Evolutionary conservation across 2,797 vertebrate species (phyloP), one percentile per base, ranked within the genome.

Genomic region (Uromys caudimaculatus): DNA sequence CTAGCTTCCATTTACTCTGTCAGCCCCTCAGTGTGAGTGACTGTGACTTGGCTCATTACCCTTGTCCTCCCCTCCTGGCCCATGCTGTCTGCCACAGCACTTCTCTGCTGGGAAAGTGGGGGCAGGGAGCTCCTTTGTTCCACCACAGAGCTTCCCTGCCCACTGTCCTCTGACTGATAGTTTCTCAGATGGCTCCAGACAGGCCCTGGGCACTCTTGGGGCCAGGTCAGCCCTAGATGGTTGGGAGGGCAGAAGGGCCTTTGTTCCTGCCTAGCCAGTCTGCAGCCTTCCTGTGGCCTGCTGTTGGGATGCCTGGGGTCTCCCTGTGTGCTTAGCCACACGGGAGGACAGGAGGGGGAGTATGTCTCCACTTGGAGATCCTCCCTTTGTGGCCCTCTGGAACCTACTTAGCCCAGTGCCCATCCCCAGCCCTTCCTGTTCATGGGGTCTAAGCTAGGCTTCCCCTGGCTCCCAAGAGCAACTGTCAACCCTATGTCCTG

Each of bases 401-500:
- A n/a, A 8, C 71, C 85, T 0, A 0, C 24, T 9, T 94, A 47
- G 84, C 54, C 0, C 50, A 0, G 0, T 38, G 84, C 58, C 89
- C 5, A 0, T 54, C 62, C 77, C 62, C 38, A 6, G 50, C 60
- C 89, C 54, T 23, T 78, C 77, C 69, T 29, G 52, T 58, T 95
- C 62, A 1, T 1, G 60, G 79, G 64, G 52, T 24, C 50, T 89
- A 50, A 44, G 12, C 76, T 17, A 17, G 67, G 79, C 91, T 81
- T 78, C 64, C 24, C 0, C 8, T 32, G 17, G 24, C 47, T 54
- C 38, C 62, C 6, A 5, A 83, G 73, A 77, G 64, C 41, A 75
- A 24, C 52, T 47, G 21, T 85, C 96, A 96, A 84, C 13, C 82
- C 41, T 52, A 91, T 92, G 95, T 96, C 73, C 94, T 89, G 91